phyloP scores from a whole-genome alignment of 2,113 vertebrate species.

The Centrocercus urophasianus region DNA sequence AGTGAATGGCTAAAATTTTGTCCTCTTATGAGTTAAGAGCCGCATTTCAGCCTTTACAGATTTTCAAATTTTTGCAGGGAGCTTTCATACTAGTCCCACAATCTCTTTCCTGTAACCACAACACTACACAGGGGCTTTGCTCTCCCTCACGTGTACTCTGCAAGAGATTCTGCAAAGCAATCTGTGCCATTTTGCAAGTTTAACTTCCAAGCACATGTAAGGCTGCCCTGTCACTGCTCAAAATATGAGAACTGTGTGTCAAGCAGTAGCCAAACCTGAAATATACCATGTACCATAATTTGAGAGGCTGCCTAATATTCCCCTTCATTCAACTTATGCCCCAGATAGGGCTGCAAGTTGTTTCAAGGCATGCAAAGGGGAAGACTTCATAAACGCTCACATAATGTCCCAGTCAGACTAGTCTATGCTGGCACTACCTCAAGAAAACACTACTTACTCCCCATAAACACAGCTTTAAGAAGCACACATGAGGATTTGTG shows the following conservation, averaged over 20 bases:
- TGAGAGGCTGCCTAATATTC: neutral
- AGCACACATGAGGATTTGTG: fast-evolving
- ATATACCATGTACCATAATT: neutral
- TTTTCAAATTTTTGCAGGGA: neutral
- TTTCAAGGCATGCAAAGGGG: neutral
- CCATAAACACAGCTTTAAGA: neutral
- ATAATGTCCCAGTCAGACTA: neutral
- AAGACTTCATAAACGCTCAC: neutral
- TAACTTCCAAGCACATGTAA: neutral
- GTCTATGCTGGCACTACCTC: neutral
- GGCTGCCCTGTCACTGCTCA: neutral
- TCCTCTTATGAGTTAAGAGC: neutral
- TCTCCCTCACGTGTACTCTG: neutral
- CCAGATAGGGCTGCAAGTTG: neutral
- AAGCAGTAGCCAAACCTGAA: neutral
- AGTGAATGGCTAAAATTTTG: neutral
- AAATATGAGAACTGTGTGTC: neutral
- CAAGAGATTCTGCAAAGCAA: neutral
- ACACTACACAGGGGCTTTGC: neutral
- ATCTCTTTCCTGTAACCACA: neutral
- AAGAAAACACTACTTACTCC: neutral
- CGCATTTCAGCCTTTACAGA: neutral
- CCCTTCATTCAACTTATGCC: neutral
- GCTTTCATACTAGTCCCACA: neutral
- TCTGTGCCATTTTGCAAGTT: neutral